These are phyloP conservation scores for Diplolepis rosae DNA, from an alignment of 2,888 invertebrate species.

Conservation along the genomic window DNA sequence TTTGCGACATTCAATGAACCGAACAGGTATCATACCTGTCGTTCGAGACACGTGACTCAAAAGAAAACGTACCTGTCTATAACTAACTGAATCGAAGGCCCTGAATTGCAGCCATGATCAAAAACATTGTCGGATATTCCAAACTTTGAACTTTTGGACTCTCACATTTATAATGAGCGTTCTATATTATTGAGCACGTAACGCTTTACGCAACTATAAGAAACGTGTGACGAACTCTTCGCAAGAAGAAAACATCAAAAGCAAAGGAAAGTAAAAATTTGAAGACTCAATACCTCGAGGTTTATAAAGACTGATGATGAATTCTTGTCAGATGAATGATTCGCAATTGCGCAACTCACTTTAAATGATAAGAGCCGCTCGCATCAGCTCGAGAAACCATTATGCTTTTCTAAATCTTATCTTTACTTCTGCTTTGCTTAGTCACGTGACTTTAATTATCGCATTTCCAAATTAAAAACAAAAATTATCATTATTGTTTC, in stretches of 20 bases:
- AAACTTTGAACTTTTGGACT: neutral
- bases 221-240: neutral
- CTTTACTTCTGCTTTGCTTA: neutral
- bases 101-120: neutral
- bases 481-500: neutral
- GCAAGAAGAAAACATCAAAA: neutral
- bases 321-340: neutral
- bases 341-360: neutral
- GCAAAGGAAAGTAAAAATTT: neutral
- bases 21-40: neutral
- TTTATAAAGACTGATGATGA: neutral
- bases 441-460: slow-evolving; percentile 9
- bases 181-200: neutral
- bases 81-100: neutral
- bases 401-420: slow-evolving; percentile 8
- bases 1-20: neutral
- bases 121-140: neutral
- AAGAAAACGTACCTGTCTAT: slow-evolving; percentile 4
- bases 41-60: slow-evolving; percentile 1
- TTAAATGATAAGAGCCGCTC: neutral
- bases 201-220: neutral
- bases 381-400: neutral
- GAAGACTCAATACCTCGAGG: neutral
- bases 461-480: neutral
- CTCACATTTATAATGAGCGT: neutral